Base-by-base conservation (phyloP, 1,140 invertebrate species). In the Mylabris phalerata region DNA sequence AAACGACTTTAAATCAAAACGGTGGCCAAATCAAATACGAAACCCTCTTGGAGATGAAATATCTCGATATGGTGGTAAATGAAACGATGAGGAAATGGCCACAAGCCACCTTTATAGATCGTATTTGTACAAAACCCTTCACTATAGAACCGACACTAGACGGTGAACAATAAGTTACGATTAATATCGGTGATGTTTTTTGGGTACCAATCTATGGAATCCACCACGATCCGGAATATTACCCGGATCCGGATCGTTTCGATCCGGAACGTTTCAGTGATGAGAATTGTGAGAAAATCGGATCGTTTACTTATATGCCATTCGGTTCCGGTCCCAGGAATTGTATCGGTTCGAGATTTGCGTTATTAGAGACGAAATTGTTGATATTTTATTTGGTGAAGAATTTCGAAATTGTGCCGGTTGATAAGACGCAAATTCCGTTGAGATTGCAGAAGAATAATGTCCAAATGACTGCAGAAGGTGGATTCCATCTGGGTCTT, bases 191-290 rank as follows among this genome's bases (percentile, higher is more conserved):
- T 6, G 61, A 62, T 55, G 9, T 55, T 9, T 2, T 59, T 2
- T 55, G 43, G 50, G 10, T 62, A 4, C 56, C 61, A 38, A 19
- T 54, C 58, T 11, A 13, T 48, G 56, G 61, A 0, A 57, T 76
- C 2, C 71, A 72, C 4, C 57, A 66, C 2, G 73, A 75, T 38
- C 71, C 71, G 41, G 69, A 78, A 48, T 70, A 74, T 54, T 85
- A 73, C 59, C 77, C 80, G 6, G 71, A 83, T 57, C 81, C 82
- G 3, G 75, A 82, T 13, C 66, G 51, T 9, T 84, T 74, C 55
- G 57, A 72, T 58, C 75, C 75, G 2, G 72, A 76, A 55, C 46
- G 76, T 25, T 76, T 72, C 44, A 59, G 58, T 24, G 65, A 66
- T 7, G 57, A 67, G 45, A 67, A 71, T 54, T 62, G 57, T 27